Evolutionary conservation across 2,113 vertebrate genomes (phyloP).

Genomic region (Xerus inauris): DNA sequence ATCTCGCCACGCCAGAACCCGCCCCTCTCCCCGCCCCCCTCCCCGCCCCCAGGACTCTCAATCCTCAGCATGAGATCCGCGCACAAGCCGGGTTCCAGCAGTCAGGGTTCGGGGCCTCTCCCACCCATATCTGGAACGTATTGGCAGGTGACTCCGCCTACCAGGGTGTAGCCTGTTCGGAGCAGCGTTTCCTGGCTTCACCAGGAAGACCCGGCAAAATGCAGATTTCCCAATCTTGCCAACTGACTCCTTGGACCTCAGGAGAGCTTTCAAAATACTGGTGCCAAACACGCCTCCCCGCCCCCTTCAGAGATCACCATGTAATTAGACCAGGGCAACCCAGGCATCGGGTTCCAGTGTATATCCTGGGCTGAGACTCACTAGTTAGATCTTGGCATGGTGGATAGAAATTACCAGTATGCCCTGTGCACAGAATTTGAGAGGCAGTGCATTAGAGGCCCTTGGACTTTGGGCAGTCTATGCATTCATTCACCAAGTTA

Average conservation of each 20-base stretch:
- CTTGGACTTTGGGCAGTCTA: not conserved
- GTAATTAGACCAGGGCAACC: not conserved
- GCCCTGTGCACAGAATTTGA: not conserved
- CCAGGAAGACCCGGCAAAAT: not conserved
- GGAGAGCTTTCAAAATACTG: not conserved
- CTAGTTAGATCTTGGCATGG: not conserved
- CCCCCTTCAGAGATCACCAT: not conserved
- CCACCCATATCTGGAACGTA: not conserved
- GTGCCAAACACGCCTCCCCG: too few species aligned
- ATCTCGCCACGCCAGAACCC: not conserved
- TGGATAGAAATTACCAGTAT: not conserved
- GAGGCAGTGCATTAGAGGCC: not conserved
- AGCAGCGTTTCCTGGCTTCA: not conserved
- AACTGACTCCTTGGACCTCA: not conserved
- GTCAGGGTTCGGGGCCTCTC: rapidly evolving
- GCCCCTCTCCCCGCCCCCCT: too few species aligned
- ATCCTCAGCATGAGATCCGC: not conserved
- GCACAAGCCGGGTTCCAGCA: rapidly evolving
- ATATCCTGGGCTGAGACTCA: not conserved
- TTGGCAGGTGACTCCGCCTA: not conserved
- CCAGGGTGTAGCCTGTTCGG: not conserved
- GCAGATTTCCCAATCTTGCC: not conserved
- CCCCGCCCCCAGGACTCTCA: rapidly evolving
- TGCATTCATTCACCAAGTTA: not conserved
- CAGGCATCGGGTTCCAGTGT: not conserved